Evolutionary conservation across 2,113 vertebrate genomes (phyloP).

Genomic region (Pipra filicauda): DNA sequence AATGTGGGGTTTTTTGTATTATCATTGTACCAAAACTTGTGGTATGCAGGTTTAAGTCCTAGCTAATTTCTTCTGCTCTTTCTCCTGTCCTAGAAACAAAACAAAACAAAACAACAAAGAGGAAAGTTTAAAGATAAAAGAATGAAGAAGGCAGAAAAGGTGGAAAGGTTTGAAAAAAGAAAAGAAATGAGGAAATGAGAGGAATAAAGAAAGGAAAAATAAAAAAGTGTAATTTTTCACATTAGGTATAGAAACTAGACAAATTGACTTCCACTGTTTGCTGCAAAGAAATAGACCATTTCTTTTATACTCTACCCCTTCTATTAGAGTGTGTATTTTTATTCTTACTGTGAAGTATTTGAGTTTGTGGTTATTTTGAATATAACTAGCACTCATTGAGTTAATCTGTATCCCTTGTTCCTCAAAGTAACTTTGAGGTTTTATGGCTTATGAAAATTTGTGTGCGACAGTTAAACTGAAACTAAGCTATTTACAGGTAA

Average conservation of each 20-base stretch:
- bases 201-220: background rate
- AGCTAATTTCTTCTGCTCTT: background rate
- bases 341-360: background rate
- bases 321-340: background rate
- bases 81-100: background rate
- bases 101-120: background rate
- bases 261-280: background rate
- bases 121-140: background rate
- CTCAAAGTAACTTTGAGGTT: constrained; percentile 67
- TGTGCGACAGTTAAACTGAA: constrained; percentile 69
- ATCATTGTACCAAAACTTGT: background rate
- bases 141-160: background rate
- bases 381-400: background rate
- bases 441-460: constrained; percentile 79
- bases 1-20: background rate
- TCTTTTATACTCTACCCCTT: background rate
- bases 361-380: background rate
- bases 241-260: background rate
- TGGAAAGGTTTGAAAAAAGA: background rate
- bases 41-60: background rate
- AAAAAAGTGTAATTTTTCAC: background rate
- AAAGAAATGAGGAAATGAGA: background rate
- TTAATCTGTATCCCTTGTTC: background rate
- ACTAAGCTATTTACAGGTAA: constrained; percentile 80
- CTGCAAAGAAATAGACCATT: background rate